Evolutionary conservation across 2,797 vertebrate genomes (phyloP).

Genomic region (Halcyon badia): DNA sequence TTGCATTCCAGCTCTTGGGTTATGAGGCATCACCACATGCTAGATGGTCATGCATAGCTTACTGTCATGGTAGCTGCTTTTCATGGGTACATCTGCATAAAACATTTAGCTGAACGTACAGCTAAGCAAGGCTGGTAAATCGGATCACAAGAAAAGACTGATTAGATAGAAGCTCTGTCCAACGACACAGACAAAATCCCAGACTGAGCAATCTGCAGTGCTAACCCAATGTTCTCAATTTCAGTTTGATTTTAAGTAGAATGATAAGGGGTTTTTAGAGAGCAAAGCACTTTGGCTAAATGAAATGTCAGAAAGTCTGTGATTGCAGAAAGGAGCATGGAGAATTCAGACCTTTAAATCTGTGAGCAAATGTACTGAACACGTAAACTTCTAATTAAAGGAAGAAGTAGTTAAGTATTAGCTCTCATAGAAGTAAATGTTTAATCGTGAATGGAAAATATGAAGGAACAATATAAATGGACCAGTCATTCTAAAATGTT

Average conservation of each 20-base stretch:
- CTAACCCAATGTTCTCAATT: neutral
- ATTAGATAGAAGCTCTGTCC: neutral
- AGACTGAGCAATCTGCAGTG: neutral
- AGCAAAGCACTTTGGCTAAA: neutral
- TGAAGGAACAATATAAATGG: neutral
- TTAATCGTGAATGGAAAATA: neutral
- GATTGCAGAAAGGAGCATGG: neutral
- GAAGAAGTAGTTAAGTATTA: neutral
- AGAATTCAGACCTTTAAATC: neutral
- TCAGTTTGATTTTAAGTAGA: slow-evolving; percentile 2
- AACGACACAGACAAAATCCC: neutral
- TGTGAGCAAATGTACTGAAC: neutral
- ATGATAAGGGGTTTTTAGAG: neutral
- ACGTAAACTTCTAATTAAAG: neutral
- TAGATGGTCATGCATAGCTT: neutral
- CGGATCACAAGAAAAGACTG: neutral
- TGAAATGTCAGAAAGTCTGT: neutral
- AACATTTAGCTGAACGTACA: neutral
- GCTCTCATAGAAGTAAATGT: neutral
- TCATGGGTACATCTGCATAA: neutral
- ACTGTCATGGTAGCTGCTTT: neutral
- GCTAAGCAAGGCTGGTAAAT: neutral
- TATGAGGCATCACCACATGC: neutral
- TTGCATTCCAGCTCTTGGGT: neutral
- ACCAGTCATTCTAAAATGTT: neutral